These are phyloP conservation scores for Beris chalybata DNA, from an alignment of 2,888 invertebrate species.

Conservation along the genomic window DNA sequence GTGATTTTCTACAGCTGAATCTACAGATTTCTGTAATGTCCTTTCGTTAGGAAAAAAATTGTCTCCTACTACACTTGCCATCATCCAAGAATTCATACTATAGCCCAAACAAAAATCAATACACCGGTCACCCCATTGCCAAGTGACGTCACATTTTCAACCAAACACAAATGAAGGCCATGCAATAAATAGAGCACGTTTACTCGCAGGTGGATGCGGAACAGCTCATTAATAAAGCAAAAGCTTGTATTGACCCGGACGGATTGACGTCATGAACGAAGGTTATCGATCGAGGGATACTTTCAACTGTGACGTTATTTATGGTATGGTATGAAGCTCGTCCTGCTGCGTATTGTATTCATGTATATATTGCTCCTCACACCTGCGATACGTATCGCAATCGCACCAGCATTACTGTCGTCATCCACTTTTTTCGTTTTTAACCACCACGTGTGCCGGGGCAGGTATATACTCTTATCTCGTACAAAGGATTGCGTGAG, in stretches of 20 bases:
- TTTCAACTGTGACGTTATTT: conserved; percentile 24
- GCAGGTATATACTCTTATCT: too few species aligned
- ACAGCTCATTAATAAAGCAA: conserved; percentile 30
- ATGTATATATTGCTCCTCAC: background rate
- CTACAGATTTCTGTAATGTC: too few species aligned
- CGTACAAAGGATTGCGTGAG: conserved; percentile 18
- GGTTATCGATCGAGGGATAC: conserved; percentile 24
- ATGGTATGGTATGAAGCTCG: conserved; percentile 1
- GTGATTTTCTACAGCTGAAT: too few species aligned
- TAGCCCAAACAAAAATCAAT: conserved; percentile 11
- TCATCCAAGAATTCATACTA: too few species aligned
- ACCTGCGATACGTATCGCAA: background rate
- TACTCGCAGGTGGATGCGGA: conserved; percentile 11
- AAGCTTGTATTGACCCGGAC: background rate
- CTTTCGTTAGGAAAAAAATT: too few species aligned
- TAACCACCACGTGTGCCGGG: too few species aligned
- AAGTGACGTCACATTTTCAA: conserved; percentile 23
- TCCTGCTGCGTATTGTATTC: background rate
- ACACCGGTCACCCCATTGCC: conserved; percentile 10
- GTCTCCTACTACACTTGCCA: too few species aligned
- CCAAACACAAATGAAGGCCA: conserved; percentile 17
- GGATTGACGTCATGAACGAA: conserved; percentile 23
- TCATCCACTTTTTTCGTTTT: too few species aligned
- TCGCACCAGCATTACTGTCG: background rate
- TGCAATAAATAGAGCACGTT: conserved; percentile 5